Evolutionary conservation across 2,888 invertebrate species (phyloP), one percentile per base, ranked within the genome.

Genomic region (Brenthis ino): DNA sequence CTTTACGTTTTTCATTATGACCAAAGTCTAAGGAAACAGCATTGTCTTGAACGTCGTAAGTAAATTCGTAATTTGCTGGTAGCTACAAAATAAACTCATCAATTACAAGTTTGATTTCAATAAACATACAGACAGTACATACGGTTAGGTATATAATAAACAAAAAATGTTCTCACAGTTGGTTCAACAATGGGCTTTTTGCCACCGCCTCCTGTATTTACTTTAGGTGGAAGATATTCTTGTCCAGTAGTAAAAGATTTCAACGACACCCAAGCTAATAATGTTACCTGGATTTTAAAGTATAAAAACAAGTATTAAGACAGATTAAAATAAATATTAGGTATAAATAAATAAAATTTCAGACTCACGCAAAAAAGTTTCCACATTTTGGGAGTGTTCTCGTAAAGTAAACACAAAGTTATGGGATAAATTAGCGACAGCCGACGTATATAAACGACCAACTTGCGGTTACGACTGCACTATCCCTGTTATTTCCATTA

Each of bases 41-140:
- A 24, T 91, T 93, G 79, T 95, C 95, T 81, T 94, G 93, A 12
- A 95, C 95, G 77, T 95, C 94, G 83, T 95, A 95, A 0, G 94
- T 94, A 79, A 94, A 95, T 77, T 95, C 94, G 80, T 95, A 95
- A 80, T 94, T 95, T 13, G 94, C 94, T 66, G 95, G 94, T 75
- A 94, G 86, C 95, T 95, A 76, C 60, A 72, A 69, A 33, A 48
- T 28, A 16, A 48, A 47, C 14, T 33, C 2, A 57, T 43, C 43
- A 20, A 28, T 28, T 4, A 28, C 28, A 28, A 13, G 13, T 33
- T 37, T 37, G 37, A 43, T 43, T 11, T 11, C 37, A 43, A 43
- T 43, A 43, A 43, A 43, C 11, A 43, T 8, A 11, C 37, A 13
- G 16, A 33, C 4, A 20, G 8, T 28, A 51, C 6, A 3, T 1